Conservation (phyloP, 2,888 invertebrate species). For the Thysanoteuthis rhombus region DNA sequence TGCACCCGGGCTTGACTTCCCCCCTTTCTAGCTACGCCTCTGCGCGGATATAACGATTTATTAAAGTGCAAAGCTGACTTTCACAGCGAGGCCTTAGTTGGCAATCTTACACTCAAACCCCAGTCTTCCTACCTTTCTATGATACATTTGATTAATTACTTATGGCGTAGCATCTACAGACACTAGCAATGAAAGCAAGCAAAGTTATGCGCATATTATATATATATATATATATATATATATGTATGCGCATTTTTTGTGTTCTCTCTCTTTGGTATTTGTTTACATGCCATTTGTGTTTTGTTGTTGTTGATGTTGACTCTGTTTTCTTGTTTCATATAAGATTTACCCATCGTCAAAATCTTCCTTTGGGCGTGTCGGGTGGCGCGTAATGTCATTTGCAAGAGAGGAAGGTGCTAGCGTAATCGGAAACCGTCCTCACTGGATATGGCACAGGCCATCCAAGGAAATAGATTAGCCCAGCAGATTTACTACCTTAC, state of each 20-base stretch:
- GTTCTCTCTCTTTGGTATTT: neutral
- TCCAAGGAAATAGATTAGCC: neutral
- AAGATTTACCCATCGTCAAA: neutral
- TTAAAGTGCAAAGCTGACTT: too few species aligned
- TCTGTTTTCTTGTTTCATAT: neutral
- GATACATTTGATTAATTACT: neutral
- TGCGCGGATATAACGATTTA: too few species aligned
- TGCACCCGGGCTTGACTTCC: too few species aligned
- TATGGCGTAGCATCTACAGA: neutral
- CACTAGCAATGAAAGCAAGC: too few species aligned
- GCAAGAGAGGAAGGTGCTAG: neutral
- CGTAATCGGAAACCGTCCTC: neutral
- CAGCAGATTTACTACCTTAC: neutral
- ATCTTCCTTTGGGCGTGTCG: neutral
- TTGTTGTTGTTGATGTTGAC: neutral
- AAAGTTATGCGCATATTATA: too few species aligned
- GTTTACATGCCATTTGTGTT: neutral
- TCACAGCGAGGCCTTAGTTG: too few species aligned
- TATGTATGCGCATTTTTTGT: too few species aligned
- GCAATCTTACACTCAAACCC: too few species aligned
- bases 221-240: too few species aligned
- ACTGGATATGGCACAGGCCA: neutral
- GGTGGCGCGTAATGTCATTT: neutral
- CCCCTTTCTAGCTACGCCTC: too few species aligned
- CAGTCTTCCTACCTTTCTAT: neutral